Base-by-base conservation (phyloP, 1,140 invertebrate genomes). In the Lordiphosa mommai region DNA sequence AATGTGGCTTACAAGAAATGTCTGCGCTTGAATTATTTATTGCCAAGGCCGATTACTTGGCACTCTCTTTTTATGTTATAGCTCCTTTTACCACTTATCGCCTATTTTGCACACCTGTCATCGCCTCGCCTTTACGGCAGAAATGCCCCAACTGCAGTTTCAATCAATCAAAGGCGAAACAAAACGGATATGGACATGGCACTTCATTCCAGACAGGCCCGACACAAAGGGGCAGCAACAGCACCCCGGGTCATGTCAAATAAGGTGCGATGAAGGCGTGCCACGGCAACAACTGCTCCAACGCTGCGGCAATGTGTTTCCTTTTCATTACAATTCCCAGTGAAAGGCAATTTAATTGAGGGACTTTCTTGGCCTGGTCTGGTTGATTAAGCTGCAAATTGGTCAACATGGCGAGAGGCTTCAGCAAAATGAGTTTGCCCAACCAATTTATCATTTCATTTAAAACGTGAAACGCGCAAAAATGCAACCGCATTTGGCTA, bases 361-460 rank as follows among this genome's bases (percentile, higher is more conserved):
- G 43, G 20, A 55, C 61, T 72, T 49, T 47, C 59, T 23, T 23
- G 17, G 50, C 10, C 52, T 49, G 56, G 56, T 61, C 48, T 47
- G 55, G 49, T 8, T 17, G 16, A 16, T 70, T 69, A 59, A 63
- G 41, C 48, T 63, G 46, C 27, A 68, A 68, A 72, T 64, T 23
- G 20, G 20, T 6, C 20, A 23, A 23, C 20, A 23, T 23, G 20
- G 20, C 20, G 20, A 23, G 20, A 61, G 58, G 16, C 36, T 52
- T 60, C 10, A 44, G 50, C 59, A 49, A 33, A 57, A 70, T 57
- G 20, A 23, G 34, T 55, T 64, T 76, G 56, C 47, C 52, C 53
- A 57, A 37, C 55, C 60, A 74, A 82, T 76, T 73, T 68, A 72
- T 77, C 72, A 67, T 64, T 72, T 77, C 63, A 68, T 76, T 76